phyloP scores from a whole-genome alignment of 2,797 vertebrate species.

The Discoglossus pictus region DNA sequence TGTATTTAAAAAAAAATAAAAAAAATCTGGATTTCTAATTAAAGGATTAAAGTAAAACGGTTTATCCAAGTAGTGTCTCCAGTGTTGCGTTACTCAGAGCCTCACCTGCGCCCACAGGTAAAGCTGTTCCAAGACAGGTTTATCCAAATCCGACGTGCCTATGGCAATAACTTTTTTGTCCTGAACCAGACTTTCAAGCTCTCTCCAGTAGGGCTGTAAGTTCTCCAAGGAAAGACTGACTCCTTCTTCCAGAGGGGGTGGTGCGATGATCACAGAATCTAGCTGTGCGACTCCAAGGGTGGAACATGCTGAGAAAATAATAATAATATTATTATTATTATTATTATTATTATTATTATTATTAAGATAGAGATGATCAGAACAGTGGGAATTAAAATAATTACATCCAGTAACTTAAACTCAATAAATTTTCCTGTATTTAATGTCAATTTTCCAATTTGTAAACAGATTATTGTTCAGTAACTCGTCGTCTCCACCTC shows the following conservation, averaged over 20 bases:
- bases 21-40: too few species aligned
- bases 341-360: too few species aligned
- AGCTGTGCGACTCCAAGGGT: slow-evolving; percentile 89
- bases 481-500: too few species aligned
- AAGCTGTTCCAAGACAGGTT: slow-evolving; percentile 89
- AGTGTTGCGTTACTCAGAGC: neutral
- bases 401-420: too few species aligned
- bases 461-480: too few species aligned
- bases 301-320: slow-evolving; percentile 75
- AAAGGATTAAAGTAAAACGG: too few species aligned
- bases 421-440: too few species aligned
- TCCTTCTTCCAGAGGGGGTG: slow-evolving; percentile 79
- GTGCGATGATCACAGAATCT: slow-evolving; percentile 93
- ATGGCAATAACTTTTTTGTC: slow-evolving; percentile 87
- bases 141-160: slow-evolving; percentile 96
- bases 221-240: slow-evolving; percentile 79
- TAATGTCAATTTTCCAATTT: too few species aligned
- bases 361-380: slow-evolving; percentile 6
- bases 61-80: too few species aligned
- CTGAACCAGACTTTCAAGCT: slow-evolving; percentile 87
- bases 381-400: neutral
- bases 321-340: slow-evolving; percentile 11
- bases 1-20: too few species aligned
- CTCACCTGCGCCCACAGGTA: slow-evolving; percentile 95
- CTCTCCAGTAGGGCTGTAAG: slow-evolving; percentile 90